Evolutionary conservation across 1,140 invertebrate species (phyloP), one percentile per base, ranked within the genome.

Genomic region (Drosophila busckii): DNA sequence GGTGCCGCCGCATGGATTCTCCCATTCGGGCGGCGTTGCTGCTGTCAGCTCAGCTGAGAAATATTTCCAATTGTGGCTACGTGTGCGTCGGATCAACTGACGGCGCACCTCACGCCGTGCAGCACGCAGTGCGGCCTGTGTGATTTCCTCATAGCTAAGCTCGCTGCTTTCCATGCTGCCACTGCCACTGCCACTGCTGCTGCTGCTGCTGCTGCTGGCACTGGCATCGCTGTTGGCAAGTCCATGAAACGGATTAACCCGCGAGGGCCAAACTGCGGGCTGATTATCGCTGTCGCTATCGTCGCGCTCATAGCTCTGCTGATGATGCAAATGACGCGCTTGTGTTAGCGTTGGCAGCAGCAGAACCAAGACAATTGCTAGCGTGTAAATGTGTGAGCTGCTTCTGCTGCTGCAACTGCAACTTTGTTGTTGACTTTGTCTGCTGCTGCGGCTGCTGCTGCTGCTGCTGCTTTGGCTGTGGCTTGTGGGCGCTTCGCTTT

Each of bases 1-100:
- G 45, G 22, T 28, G 4, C 73, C 80, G 2, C 69, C 65, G 52
- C 80, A 84, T 4, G 80, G 71, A 46, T 84, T 84, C 62, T 75
- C 58, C 80, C 80, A 84, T 10, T 73, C 78, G 4, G 78, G 54
- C 0, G 56, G 13, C 20, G 31, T 15, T 1, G n/a, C 6, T 1
- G 8, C 26, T 2, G 55, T 12, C 16, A 13, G 7, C 8, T 34
- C 16, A n/a, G 2, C 45, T 28, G 7, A 26, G 13, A 2, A 80
- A 82, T 23, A 65, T 64, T 2, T 28, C 15, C 7, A 75, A 15
- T 7, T 45, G 16, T 80, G 70, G 26, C 73, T 82, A 29, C 75
- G 75, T 4, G 70, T 44, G 9, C 70, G 75, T 1, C 75, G 42
- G 10, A 59, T 65, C 17, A 60, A 34, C 31, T 75, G 75, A 5